Conservation (phyloP, 2,888 invertebrate species). For the Agrotis puta region DNA sequence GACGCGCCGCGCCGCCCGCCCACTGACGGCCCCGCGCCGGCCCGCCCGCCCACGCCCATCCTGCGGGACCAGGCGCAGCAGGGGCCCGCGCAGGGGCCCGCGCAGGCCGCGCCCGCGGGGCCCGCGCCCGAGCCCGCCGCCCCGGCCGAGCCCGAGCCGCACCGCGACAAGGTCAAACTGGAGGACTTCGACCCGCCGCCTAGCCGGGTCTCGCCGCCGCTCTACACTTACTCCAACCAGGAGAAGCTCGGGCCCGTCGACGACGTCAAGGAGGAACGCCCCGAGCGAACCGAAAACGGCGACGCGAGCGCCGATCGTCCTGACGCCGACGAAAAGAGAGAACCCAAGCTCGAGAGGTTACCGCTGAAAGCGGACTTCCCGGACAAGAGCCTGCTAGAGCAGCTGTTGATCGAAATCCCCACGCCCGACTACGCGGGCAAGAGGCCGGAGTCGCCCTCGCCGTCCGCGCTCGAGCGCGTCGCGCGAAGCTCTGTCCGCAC, state of each 20-base stretch:
- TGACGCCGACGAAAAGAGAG: slow-evolving; percentile 64
- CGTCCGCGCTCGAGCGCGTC: slow-evolving; percentile 85
- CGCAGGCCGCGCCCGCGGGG: slow-evolving; percentile 20
- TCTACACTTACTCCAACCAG: slow-evolving; percentile 95
- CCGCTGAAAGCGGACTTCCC: slow-evolving; percentile 87
- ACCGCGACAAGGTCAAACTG: slow-evolving; percentile 72
- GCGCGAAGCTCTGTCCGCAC: slow-evolving; percentile 91
- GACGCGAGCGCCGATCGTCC: slow-evolving; percentile 64
- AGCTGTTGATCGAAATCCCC: slow-evolving; percentile 96
- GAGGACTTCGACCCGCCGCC: slow-evolving; percentile 92
- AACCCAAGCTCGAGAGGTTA: slow-evolving; percentile 80
- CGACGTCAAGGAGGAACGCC: slow-evolving; percentile 87
- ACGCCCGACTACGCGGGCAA: slow-evolving; percentile 90
- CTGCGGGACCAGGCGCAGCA: slow-evolving; percentile 45
- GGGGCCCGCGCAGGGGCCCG: slow-evolving; percentile 49
- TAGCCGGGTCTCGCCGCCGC: slow-evolving; percentile 93
- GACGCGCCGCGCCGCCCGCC: slow-evolving; percentile 66
- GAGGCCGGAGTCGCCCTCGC: slow-evolving; percentile 86
- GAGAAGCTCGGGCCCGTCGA: slow-evolving; percentile 86
- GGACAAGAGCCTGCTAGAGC: slow-evolving; percentile 93
- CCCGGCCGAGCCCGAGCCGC: slow-evolving; percentile 38
- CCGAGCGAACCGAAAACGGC: slow-evolving; percentile 84
- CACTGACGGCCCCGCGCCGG: slow-evolving; percentile 69
- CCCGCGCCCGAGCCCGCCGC: slow-evolving; percentile 17
- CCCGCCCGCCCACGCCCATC: slow-evolving; percentile 58